These are phyloP conservation scores for Scotopteryx bipunctaria DNA, from an alignment of 2,888 invertebrate genomes.

Conservation along the genomic window DNA sequence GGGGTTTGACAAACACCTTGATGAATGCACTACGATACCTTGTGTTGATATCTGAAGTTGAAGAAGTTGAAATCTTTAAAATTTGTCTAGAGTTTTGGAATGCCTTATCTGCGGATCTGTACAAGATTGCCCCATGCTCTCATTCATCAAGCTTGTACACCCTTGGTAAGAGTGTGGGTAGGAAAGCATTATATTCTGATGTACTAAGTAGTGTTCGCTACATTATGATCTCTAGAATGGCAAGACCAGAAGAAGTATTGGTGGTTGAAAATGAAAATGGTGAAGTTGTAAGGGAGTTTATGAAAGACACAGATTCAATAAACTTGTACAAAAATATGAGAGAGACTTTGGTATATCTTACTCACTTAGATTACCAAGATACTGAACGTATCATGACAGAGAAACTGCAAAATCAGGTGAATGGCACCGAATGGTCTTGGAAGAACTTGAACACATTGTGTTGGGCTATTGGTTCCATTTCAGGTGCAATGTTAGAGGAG, in stretches of 20 bases:
- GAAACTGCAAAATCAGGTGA: conserved; percentile 98
- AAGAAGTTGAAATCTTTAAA: conserved; percentile 99
- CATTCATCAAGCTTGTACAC: conserved; percentile 70
- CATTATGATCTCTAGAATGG: conserved; percentile 99
- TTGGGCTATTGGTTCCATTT: conserved; percentile 99
- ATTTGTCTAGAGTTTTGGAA: conserved; percentile 99
- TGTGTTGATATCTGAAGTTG: conserved; percentile 97
- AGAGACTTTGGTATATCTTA: conserved; percentile 98
- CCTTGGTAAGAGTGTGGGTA: conserved; percentile 75
- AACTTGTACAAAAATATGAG: conserved; percentile 99
- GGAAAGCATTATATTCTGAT: conserved; percentile 90
- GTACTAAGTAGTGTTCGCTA: conserved; percentile 94
- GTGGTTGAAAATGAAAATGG: conserved; percentile 99
- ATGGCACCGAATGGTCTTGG: conserved; percentile 99
- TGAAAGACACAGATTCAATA: conserved; percentile 99
- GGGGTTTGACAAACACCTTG: conserved; percentile 89
- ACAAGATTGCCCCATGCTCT: conserved; percentile 91
- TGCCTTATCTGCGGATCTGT: conserved; percentile 94
- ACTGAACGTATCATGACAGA: conserved; percentile 99
- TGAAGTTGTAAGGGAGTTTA: conserved; percentile 99
- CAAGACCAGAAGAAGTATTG: conserved; percentile 99
- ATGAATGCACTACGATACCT: conserved; percentile 94
- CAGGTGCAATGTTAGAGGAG: conserved; percentile 99
- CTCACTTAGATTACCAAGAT: conserved; percentile 98
- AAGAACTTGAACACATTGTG: conserved; percentile 99